phyloP scores from a whole-genome alignment of 2,797 vertebrate genomes.

The Labeo calbasu region DNA sequence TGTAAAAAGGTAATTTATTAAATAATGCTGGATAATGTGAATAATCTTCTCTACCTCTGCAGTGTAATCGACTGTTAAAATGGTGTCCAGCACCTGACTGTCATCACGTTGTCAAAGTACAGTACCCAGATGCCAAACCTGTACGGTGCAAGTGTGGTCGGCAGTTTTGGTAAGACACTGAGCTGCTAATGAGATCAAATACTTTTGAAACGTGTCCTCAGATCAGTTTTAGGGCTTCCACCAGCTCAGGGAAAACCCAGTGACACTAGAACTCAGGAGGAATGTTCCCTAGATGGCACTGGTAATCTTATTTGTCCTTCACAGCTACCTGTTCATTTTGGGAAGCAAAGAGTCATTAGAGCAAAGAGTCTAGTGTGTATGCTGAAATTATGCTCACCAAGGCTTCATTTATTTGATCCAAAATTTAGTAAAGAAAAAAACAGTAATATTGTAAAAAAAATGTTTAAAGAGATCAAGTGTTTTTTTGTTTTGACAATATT shows the following conservation, averaged over 20 bases:
- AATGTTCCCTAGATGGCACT: neutral
- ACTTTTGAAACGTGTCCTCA: neutral
- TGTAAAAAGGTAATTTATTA: neutral
- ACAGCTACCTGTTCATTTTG: slow-evolving; percentile 33
- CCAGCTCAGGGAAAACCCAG: neutral
- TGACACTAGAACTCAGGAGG: slow-evolving; percentile 26
- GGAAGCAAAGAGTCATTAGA: neutral
- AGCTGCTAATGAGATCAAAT: slow-evolving; percentile 20
- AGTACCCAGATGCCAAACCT: slow-evolving; percentile 98
- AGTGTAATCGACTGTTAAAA: slow-evolving; percentile 99
- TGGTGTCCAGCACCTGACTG: slow-evolving; percentile 99
- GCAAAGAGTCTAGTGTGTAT: neutral
- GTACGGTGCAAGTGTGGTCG: slow-evolving; percentile 99
- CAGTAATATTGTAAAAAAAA: neutral
- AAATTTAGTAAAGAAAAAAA: neutral
- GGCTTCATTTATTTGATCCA: neutral
- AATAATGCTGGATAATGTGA: neutral
- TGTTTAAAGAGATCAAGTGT: neutral
- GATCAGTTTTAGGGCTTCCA: slow-evolving; percentile 20
- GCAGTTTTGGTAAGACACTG: slow-evolving; percentile 92
- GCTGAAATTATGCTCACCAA: neutral
- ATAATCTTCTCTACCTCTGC: slow-evolving; percentile 1
- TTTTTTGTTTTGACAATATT: slow-evolving; percentile 27
- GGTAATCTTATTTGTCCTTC: slow-evolving; percentile 24
- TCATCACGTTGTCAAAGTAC: slow-evolving; percentile 99